phyloP scores from a whole-genome alignment of 2,888 invertebrate species.

The Epinotia brunnichana region DNA sequence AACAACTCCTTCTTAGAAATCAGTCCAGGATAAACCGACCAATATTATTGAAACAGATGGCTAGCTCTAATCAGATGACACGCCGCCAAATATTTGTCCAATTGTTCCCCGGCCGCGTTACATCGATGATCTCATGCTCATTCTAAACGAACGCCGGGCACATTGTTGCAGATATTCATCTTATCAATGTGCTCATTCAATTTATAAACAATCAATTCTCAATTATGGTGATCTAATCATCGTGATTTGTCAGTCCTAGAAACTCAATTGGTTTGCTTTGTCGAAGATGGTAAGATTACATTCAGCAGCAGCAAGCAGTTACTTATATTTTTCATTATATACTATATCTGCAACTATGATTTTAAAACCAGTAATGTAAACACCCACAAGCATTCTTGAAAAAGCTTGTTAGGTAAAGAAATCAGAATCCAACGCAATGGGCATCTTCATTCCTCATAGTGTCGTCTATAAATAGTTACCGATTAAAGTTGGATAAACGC shows the following conservation, averaged over 20 bases:
- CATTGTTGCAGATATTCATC: slow-evolving; percentile 32
- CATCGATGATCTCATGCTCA: slow-evolving; percentile 41
- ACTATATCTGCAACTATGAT: background rate
- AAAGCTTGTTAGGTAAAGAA: slow-evolving; percentile 6
- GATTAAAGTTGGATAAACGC: slow-evolving; percentile 40
- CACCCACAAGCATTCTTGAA: background rate
- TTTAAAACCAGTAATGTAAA: slow-evolving; percentile 6
- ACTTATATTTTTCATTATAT: background rate
- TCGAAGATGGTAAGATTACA: background rate
- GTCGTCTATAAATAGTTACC: slow-evolving; percentile 38
- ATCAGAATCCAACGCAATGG: slow-evolving; percentile 18
- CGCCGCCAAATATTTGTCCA: slow-evolving; percentile 59
- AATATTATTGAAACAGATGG: slow-evolving; percentile 63
- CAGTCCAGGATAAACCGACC: slow-evolving; percentile 9
- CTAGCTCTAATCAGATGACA: slow-evolving; percentile 65
- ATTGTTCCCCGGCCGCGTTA: slow-evolving; percentile 36
- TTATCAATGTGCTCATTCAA: slow-evolving; percentile 37
- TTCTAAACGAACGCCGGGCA: slow-evolving; percentile 24
- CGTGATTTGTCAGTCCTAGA: slow-evolving; percentile 17
- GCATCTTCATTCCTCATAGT: slow-evolving; percentile 29
- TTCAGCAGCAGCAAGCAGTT: background rate
- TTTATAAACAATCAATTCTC: slow-evolving; percentile 35
- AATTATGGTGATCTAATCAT: slow-evolving; percentile 27
- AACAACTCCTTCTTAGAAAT: slow-evolving; percentile 16
- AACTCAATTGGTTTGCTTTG: slow-evolving; percentile 5